Evolutionary conservation across 1,140 invertebrate genomes (phyloP), one percentile per base, ranked within the genome.

Genomic region (Drosophila paulistorum): DNA sequence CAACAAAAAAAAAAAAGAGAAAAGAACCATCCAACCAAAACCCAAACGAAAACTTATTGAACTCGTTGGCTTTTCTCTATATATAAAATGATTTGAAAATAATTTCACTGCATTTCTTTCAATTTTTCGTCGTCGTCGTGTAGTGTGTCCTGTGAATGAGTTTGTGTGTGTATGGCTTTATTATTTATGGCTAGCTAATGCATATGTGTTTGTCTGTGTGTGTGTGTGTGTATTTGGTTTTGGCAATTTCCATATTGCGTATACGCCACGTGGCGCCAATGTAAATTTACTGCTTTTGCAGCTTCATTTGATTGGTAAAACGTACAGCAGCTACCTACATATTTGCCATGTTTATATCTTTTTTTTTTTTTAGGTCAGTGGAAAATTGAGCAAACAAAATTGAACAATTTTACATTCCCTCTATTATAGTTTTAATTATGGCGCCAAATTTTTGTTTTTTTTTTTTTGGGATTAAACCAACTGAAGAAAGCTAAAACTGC

Each of bases 251-350:
- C 67, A 77, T 77, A 77, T 77, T 77, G 67, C 54, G 30, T 77
- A 71, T 77, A 58, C 45, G 60, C 60, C 60, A 62, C 39, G 26
- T 62, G 60, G 57, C 60, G 60, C 41, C 60, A 62, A 45, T 62
- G 51, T 70, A 42, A 41, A 59, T 65, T 45, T 51, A 54, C 54
- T 61, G 74, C 61, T 77, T 65, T 61, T 77, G 74, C 62, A 71
- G 74, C 74, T 77, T 77, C 74, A 77, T 71, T 77, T 77, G 68
- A 77, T 77, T 71, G 74, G 37, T 30, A 45, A 33, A 75, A 75
- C 17, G 17, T 51, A 30, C 1, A 17, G 10, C 17, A 42, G 65
- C 6, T 3, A 39, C 13, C n/a, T 42, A 9, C 14, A 26, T 37
- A 60, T 7, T 9, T 14, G 13, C 4, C 11, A 57, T n/a, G 13